phyloP scores from a whole-genome alignment of 2,797 vertebrate species.

The Macropodus opercularis region DNA sequence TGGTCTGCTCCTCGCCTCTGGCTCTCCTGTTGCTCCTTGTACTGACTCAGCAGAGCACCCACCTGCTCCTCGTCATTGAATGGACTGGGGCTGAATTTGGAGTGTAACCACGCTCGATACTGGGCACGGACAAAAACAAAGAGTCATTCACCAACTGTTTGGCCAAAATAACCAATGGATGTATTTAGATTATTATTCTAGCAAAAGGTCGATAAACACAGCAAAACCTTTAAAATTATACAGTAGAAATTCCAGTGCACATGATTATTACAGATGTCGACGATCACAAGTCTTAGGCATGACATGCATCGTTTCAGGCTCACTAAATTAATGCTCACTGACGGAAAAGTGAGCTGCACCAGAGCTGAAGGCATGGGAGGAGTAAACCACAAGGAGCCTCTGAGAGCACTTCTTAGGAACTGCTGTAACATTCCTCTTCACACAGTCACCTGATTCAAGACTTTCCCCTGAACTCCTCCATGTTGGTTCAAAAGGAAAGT shows the following conservation, averaged over 20 bases:
- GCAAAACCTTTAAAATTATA: not conserved
- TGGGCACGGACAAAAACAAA: conserved; percentile 57
- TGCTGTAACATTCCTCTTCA: conserved; percentile 14
- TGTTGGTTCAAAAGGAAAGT: not conserved
- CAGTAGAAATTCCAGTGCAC: not conserved
- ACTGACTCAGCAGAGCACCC: conserved; percentile 76
- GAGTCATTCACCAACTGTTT: not conserved
- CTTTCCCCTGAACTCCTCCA: conserved; percentile 1
- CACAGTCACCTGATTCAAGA: not conserved
- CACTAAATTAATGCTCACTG: too few species aligned
- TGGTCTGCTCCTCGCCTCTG: conserved; percentile 67
- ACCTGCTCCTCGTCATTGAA: conserved; percentile 87
- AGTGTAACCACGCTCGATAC: conserved; percentile 84
- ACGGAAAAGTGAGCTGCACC: not conserved
- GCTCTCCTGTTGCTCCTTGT: conserved; percentile 77
- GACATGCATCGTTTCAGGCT: too few species aligned
- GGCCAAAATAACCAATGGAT: not conserved
- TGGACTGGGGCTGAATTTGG: conserved; percentile 78
- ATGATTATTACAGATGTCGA: too few species aligned
- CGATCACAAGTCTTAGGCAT: too few species aligned
- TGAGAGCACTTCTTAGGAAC: conserved; percentile 23
- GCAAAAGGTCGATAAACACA: not conserved
- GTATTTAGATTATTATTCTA: not conserved
- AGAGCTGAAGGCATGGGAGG: not conserved
- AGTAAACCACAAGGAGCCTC: not conserved